Evolutionary conservation across 2,888 invertebrate species (phyloP).

Genomic region (Perizoma flavofasciatum): DNA sequence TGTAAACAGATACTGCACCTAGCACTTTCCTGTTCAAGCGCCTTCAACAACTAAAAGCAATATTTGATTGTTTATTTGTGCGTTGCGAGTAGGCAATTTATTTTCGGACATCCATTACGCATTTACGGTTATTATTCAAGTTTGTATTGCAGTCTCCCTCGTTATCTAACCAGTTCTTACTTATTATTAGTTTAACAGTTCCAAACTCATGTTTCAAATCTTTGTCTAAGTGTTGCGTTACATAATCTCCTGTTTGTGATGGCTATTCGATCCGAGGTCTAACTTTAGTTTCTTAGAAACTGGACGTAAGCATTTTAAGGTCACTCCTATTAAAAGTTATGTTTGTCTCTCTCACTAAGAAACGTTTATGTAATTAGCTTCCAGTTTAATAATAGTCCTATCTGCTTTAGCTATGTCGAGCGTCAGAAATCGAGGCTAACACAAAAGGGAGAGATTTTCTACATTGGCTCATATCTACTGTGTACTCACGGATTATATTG

Average conservation of each 20-base stretch:
- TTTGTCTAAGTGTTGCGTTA: slow-evolving; percentile 41
- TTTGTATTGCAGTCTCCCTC: slow-evolving; percentile 13
- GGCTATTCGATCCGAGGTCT: slow-evolving; percentile 10
- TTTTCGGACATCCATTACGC: neutral
- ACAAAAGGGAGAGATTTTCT: slow-evolving; percentile 24
- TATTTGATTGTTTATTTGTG: slow-evolving; percentile 5
- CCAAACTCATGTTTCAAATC: slow-evolving; percentile 35
- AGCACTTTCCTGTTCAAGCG: neutral
- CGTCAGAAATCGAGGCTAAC: slow-evolving; percentile 16
- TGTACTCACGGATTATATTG: slow-evolving; percentile 20
- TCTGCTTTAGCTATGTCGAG: slow-evolving; percentile 12
- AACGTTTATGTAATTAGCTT: slow-evolving; percentile 3
- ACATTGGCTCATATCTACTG: slow-evolving; percentile 17
- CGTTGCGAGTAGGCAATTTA: slow-evolving; percentile 1
- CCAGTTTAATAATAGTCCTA: slow-evolving; percentile 20
- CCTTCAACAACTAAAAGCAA: neutral
- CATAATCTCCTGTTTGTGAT: slow-evolving; percentile 36
- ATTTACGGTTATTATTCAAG: slow-evolving; percentile 6
- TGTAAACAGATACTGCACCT: neutral
- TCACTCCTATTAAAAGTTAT: slow-evolving; percentile 17
- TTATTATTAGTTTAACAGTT: slow-evolving; percentile 17
- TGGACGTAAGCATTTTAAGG: neutral
- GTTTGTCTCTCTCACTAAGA: neutral
- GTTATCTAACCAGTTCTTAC: slow-evolving; percentile 33
- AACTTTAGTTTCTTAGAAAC: slow-evolving; percentile 3